Evolutionary conservation across 30 jellyfish, hydroid and myxozoan species (phyloP).

Genomic region (Hydra vulgaris): DNA sequence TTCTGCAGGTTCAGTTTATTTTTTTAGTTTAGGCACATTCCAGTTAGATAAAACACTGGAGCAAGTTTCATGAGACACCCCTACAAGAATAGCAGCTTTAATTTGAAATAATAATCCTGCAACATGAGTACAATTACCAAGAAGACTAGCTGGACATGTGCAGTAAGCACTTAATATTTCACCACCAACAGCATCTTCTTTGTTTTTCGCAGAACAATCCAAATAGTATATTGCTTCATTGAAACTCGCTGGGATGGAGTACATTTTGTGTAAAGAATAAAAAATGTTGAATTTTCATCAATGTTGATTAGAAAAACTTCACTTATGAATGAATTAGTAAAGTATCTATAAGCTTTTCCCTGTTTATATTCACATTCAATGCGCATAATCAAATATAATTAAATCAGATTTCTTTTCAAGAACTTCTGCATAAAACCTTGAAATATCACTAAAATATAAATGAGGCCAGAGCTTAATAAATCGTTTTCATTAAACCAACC

Average conservation of each 20-base stretch:
- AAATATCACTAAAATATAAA: too few relatives aligned
- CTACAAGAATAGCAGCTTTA: not conserved
- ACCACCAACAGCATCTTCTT: too few relatives aligned
- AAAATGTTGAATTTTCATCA: not conserved
- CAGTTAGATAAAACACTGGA: not conserved
- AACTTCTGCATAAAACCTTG: not conserved
- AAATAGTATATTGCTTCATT: not conserved
- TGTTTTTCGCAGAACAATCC: not conserved
- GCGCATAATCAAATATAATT: not conserved
- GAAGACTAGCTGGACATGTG: not conserved
- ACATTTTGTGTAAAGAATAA: not conserved
- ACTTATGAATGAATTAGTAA: too few relatives aligned
- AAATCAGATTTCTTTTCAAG: not conserved
- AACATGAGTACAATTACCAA: not conserved
- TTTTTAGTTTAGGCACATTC: not conserved
- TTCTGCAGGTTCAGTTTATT: too few relatives aligned
- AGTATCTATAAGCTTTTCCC: too few relatives aligned
- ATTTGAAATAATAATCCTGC: not conserved
- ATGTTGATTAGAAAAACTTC: constrained; percentile 2
- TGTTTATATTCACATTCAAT: too few relatives aligned
- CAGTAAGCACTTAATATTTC: too few relatives aligned
- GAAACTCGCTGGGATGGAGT: not conserved
- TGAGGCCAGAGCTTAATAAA: not conserved
- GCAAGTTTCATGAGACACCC: not conserved
- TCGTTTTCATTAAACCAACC: not conserved